These are phyloP conservation scores for Thermophis baileyi DNA, from an alignment of 2,113 vertebrate genomes.

Conservation along the genomic window DNA sequence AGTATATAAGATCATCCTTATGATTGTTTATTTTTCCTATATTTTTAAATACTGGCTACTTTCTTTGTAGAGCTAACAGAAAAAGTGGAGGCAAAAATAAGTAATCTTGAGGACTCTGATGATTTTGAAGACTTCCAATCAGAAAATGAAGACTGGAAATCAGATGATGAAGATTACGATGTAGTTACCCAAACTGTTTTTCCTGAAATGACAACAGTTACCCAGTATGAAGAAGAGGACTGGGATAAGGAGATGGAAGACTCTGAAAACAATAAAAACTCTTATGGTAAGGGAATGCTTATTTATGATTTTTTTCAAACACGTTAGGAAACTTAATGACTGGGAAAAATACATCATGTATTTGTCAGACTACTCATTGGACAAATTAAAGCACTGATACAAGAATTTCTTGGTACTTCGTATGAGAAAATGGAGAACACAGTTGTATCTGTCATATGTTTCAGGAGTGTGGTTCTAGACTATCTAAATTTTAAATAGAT, in stretches of 20 bases:
- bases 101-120: background rate
- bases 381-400: background rate
- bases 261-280: conserved; percentile 32
- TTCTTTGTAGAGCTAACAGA: background rate
- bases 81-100: background rate
- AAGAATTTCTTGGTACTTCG: background rate
- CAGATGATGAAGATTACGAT: background rate
- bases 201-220: conserved; percentile 22
- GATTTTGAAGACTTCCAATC: conserved; percentile 11
- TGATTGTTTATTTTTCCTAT: background rate
- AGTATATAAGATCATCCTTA: background rate
- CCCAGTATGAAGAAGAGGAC: conserved; percentile 56
- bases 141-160: conserved; percentile 37
- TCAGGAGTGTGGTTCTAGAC: background rate
- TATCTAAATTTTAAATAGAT: background rate
- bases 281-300: conserved; percentile 65
- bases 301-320: background rate
- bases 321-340: background rate
- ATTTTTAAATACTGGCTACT: background rate
- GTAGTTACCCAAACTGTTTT: background rate
- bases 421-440: background rate
- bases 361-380: background rate
- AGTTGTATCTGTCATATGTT: background rate
- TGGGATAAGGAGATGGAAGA: conserved; percentile 73
- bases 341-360: background rate